Evolutionary conservation across 1,140 invertebrate species (phyloP).

Genomic region (Phortica variegata): DNA sequence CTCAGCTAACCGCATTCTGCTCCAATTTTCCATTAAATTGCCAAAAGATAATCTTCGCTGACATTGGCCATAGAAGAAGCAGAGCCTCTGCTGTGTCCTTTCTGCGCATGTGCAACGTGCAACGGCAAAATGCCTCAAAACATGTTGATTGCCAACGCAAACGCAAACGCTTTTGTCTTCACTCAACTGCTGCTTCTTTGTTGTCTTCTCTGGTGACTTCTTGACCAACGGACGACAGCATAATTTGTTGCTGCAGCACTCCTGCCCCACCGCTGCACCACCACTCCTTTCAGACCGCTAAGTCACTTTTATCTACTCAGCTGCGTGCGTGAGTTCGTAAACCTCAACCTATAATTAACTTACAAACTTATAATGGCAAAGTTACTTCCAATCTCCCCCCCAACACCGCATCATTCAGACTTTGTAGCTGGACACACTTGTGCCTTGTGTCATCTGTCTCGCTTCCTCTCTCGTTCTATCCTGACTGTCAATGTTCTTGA

Average conservation of each 20-base stretch:
- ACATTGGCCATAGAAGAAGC: conserved; percentile 29
- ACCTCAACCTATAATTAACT: conserved; percentile 55
- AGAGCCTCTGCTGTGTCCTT: conserved; percentile 25
- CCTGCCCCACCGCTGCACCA: too few species aligned
- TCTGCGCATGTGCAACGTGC: background rate
- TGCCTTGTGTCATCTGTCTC: conserved; percentile 3
- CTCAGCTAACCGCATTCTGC: conserved; percentile 31
- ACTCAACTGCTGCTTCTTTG: background rate
- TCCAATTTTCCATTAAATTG: conserved; percentile 39
- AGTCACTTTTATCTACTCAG: conserved; percentile 14
- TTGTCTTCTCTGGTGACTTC: too few species aligned
- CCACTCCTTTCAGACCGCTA: too few species aligned
- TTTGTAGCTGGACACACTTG: conserved; percentile 6
- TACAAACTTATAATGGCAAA: conserved; percentile 6
- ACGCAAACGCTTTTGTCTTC: background rate
- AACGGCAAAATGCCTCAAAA: background rate
- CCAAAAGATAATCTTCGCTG: background rate
- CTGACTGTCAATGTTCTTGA: too few species aligned
- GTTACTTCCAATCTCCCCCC: background rate
- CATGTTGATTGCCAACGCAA: background rate
- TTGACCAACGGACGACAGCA: too few species aligned
- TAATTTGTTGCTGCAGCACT: conserved; percentile 6
- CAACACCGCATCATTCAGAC: background rate
- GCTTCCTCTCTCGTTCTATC: background rate
- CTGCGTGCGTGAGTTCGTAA: conserved; percentile 37